A percentile compares a stretch with the other conserved stretches of the same genome.
phyloP scores from a whole-genome alignment of 2,797 vertebrate species.

The Chiroxiphia lanceolata region DNA sequence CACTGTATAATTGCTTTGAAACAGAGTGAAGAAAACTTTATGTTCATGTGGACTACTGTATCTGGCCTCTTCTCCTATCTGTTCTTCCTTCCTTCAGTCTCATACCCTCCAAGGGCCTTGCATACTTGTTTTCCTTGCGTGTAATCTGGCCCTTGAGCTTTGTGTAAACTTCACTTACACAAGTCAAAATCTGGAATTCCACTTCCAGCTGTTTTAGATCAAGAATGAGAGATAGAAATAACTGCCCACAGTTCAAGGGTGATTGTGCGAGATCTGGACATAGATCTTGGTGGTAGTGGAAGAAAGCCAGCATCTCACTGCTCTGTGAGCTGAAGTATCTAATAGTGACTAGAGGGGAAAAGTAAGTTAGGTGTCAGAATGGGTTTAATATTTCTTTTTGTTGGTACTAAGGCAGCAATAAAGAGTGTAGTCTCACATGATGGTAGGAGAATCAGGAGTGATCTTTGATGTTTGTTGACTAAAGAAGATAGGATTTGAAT shows the following conservation, averaged over 20 bases:
- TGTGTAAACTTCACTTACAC: neutral
- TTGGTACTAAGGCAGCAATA: neutral
- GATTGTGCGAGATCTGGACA: neutral
- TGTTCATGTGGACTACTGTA: neutral
- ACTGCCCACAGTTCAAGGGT: neutral
- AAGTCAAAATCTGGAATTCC: conserved; percentile 40
- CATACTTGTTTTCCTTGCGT: neutral
- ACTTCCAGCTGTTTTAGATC: conserved; percentile 47
- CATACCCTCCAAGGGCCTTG: neutral
- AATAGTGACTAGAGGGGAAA: neutral
- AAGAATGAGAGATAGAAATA: conserved; percentile 8
- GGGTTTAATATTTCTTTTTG: neutral
- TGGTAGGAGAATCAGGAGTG: neutral
- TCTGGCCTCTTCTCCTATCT: neutral
- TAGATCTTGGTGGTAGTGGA: neutral
- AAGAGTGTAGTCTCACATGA: neutral
- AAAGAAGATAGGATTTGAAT: neutral
- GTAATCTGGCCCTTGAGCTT: conserved; percentile 46
- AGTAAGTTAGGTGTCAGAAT: neutral
- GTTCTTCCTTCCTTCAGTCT: neutral
- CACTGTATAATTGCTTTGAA: neutral
- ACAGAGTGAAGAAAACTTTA: neutral
- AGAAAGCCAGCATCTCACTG: neutral
- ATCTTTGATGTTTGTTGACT: neutral
- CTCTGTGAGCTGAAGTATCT: neutral